A percentile compares a stretch with the other conserved stretches of the same genome.
phyloP scores from a whole-genome alignment of 2,888 invertebrate species.

The Pyralis farinalis region DNA sequence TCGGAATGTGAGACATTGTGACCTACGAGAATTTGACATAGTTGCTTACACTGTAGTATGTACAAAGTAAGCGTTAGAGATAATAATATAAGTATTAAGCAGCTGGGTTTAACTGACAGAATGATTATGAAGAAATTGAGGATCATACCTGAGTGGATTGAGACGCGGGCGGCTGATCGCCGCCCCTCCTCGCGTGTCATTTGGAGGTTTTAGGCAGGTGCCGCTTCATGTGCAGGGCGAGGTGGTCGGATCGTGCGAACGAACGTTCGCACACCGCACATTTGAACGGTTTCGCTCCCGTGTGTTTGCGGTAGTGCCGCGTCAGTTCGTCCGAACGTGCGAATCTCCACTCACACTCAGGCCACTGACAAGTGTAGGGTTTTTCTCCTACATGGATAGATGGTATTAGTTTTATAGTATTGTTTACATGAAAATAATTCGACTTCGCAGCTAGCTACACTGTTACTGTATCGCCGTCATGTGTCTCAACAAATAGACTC shows the following conservation, averaged over 20 bases:
- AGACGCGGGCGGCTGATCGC: conserved; percentile 61
- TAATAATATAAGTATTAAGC: too few species aligned
- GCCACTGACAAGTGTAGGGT: conserved; percentile 98
- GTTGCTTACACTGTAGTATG: too few species aligned
- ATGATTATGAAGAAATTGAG: too few species aligned
- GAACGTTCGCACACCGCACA: conserved; percentile 97
- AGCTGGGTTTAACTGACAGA: too few species aligned
- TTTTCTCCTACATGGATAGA: conserved; percentile 89
- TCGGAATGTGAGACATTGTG: too few species aligned
- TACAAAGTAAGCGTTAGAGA: too few species aligned
- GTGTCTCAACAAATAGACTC: too few species aligned
- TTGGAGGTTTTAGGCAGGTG: conserved; percentile 94
- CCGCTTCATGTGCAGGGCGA: conserved; percentile 97
- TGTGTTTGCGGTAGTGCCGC: conserved; percentile 97
- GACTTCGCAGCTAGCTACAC: too few species aligned
- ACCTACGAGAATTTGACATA: too few species aligned
- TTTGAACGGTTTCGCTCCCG: conserved; percentile 98
- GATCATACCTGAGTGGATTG: conserved; percentile 52
- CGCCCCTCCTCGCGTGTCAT: conserved; percentile 80
- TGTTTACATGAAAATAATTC: neutral
- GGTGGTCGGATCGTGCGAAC: conserved; percentile 96
- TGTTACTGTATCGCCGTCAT: too few species aligned
- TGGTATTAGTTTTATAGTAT: conserved; percentile 7
- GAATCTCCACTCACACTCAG: conserved; percentile 98
- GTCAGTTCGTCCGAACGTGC: conserved; percentile 97